Base-by-base conservation (phyloP, 2,888 invertebrate species). In the Trissolcus brochymenae region DNA sequence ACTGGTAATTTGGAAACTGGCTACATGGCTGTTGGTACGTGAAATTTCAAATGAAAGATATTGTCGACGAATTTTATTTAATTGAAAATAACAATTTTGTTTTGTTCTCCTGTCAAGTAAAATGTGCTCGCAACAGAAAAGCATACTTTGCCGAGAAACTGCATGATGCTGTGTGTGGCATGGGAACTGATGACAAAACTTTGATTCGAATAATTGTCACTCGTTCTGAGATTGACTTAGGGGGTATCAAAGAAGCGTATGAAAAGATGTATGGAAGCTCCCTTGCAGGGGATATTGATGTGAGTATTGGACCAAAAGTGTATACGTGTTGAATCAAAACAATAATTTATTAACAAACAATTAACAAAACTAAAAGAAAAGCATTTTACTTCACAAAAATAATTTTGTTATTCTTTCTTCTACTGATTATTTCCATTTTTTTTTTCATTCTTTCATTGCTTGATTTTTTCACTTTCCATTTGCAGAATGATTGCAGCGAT, bases 111-210 rank as follows among this genome's bases (percentile, higher is more conserved):
- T 25, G 3, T 25, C 4, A 25, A 93, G 94, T 95, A 72, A 93
- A 93, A 89, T 94, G 94, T 80, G 94, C 95, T 1, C 93, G 93
- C 84, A 95, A 96, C 89, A 94, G 94, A 88, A 92, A 94, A 0
- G 92, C 92, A 19, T 98, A 94, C 91, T 97, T 96, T 90, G 97
- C 97, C 0, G 94, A 95, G 84, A 92, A 94, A 49, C 91, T 98
- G 57, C 94, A 96, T 90, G 93, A 95, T 87, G 93, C 95, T 25
- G 96, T 98, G 95, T 94, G 94, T 85, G 97, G 98, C 6, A 90
- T 95, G 82, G 97, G 98, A 73, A 98, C 97, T 11, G 94, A 95
- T 86, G 97, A 98, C 88, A 92, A 93, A 51, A 94, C 95, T 81
- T 91, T 98, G 81, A 96, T 97, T 84, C 94, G 97, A 83, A 91